phyloP scores from a whole-genome alignment of 2,113 vertebrate species.

The Boleophthalmus pectinirostris region DNA sequence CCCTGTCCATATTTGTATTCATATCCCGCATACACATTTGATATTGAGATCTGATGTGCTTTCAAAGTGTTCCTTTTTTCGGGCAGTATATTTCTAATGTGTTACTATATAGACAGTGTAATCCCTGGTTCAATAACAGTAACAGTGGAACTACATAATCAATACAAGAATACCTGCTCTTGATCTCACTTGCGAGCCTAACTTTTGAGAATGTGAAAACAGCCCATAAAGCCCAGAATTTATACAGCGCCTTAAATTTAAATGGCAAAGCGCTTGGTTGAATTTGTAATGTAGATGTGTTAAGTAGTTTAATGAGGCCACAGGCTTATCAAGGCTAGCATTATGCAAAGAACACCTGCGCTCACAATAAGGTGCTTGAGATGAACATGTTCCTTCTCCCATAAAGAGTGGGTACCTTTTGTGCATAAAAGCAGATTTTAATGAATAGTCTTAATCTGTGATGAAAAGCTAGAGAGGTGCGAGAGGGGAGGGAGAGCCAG shows the following conservation, averaged over 20 bases:
- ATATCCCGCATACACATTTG: too few relatives aligned
- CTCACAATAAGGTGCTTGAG: conserved; percentile 42
- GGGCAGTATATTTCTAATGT: too few relatives aligned
- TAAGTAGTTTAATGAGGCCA: conserved; percentile 29
- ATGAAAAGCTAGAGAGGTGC: conserved; percentile 63
- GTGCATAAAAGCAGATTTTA: conserved; percentile 55
- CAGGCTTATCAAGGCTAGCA: conserved; percentile 38
- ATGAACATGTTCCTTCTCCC: conserved; percentile 31
- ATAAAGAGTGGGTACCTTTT: conserved; percentile 31
- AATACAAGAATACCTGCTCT: not conserved
- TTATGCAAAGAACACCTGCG: conserved; percentile 60
- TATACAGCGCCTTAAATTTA: not conserved
- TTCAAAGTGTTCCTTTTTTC: too few relatives aligned
- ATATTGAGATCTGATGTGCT: too few relatives aligned
- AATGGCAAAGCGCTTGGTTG: conserved; percentile 8
- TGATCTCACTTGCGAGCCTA: not conserved
- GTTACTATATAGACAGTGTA: too few relatives aligned
- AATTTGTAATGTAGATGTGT: conserved; percentile 45
- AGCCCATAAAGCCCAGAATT: not conserved
- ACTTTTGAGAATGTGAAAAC: not conserved
- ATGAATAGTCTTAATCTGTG: conserved; percentile 68
- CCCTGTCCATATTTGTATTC: too few relatives aligned
- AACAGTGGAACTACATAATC: not conserved
- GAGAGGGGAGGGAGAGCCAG: conserved; percentile 55
- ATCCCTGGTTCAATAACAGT: too few relatives aligned